These are phyloP conservation scores for Blastomussa wellsi DNA, from an alignment of 92 coral and sea anemone genomes.

Conservation along the genomic window DNA sequence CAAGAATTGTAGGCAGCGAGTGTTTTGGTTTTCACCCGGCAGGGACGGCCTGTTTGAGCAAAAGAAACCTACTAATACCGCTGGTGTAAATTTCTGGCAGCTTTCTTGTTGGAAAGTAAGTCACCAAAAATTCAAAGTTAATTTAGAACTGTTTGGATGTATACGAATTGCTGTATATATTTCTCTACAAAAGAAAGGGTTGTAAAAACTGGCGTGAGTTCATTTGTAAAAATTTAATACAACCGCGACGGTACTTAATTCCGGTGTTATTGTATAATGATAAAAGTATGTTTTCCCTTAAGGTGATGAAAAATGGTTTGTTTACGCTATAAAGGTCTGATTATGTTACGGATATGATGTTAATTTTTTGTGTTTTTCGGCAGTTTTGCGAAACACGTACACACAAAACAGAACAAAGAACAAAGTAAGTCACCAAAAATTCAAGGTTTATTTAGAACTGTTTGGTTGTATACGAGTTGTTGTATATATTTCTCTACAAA, in stretches of 20 bases:
- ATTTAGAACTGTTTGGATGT: not conserved
- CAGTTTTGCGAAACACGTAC: slow-evolving; percentile 3
- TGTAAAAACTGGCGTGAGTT: not conserved
- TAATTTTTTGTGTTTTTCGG: slow-evolving; percentile 9
- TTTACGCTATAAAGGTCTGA: slow-evolving; percentile 21
- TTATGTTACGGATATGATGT: slow-evolving; percentile 13
- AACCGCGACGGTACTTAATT: not conserved
- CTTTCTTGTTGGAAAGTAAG: not conserved
- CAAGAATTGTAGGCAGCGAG: not conserved
- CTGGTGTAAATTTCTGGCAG: not conserved
- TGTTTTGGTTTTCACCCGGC: not conserved
- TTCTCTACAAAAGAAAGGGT: not conserved
- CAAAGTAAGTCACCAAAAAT: no score
- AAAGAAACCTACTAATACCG: not conserved
- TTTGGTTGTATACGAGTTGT: no score
- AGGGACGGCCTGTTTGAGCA: not conserved
- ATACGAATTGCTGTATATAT: not conserved
- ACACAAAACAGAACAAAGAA: not conserved
- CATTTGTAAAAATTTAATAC: not conserved
- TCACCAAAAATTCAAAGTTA: not conserved
- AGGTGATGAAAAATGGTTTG: not conserved
- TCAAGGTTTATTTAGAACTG: no score
- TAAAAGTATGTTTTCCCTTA: slow-evolving; percentile 8
- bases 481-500: no score
- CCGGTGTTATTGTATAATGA: slow-evolving; percentile 22